These are phyloP conservation scores for Psammodynastes pulverulentus DNA, from an alignment of 2,113 vertebrate species.

Conservation along the genomic window DNA sequence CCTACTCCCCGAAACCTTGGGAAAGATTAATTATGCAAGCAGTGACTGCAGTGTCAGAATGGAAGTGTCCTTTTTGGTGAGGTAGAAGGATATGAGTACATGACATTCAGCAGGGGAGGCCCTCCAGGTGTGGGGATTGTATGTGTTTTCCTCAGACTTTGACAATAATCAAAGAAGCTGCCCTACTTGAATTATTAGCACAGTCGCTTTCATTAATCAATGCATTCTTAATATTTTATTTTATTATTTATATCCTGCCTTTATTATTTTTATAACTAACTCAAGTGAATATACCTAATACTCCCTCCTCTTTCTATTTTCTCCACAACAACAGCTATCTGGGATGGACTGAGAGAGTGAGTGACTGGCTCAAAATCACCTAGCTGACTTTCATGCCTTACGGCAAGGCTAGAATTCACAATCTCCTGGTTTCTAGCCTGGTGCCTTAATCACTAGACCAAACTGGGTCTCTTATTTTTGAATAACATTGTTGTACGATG, in stretches of 20 bases:
- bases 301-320: too few relatives aligned
- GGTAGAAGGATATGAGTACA: neutral
- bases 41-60: too few relatives aligned
- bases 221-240: slow-evolving; percentile 7
- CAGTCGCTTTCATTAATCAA: slow-evolving; percentile 9
- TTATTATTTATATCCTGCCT: too few relatives aligned
- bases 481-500: neutral
- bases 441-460: too few relatives aligned
- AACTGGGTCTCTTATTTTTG: neutral
- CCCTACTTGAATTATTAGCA: neutral
- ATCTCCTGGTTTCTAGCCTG: too few relatives aligned
- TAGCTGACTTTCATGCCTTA: too few relatives aligned
- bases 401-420: too few relatives aligned
- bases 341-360: too few relatives aligned
- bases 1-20: neutral
- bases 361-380: too few relatives aligned
- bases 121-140: neutral
- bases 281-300: too few relatives aligned
- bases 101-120: neutral
- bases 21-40: neutral
- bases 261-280: too few relatives aligned
- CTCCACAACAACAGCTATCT: too few relatives aligned
- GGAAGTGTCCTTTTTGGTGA: neutral
- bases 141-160: neutral
- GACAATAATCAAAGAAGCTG: neutral